These are phyloP conservation scores for Brachypteracias leptosomus DNA, from an alignment of 2,113 vertebrate genomes.

Conservation along the genomic window DNA sequence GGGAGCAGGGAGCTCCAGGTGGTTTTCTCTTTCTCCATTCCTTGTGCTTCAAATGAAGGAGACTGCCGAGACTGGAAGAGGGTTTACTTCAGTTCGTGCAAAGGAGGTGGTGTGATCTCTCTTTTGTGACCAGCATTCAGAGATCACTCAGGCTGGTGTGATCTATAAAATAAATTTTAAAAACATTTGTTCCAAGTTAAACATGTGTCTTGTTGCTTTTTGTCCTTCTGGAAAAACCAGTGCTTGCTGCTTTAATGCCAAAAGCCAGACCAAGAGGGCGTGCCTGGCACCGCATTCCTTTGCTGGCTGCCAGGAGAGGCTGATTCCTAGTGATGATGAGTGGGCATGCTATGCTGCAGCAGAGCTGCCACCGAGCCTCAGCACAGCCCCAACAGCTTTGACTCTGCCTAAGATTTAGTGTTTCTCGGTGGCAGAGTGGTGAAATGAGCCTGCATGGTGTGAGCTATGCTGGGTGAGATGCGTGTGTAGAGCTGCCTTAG, in stretches of 20 bases:
- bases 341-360: accelerated
- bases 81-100: conserved; percentile 23
- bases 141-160: conserved; percentile 64
- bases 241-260: accelerated
- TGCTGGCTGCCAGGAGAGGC: not conserved
- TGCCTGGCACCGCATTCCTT: not conserved
- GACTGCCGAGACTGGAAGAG: conserved; percentile 25
- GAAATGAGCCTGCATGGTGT: not conserved
- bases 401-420: not conserved
- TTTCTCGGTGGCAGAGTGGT: accelerated
- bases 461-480: not conserved
- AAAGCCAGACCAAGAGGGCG: not conserved
- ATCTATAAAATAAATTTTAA: conserved; percentile 74
- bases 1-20: not conserved
- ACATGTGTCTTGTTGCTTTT: not conserved
- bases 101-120: conserved; percentile 48
- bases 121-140: conserved; percentile 66
- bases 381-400: not conserved
- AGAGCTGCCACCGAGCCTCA: not conserved
- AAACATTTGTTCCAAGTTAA: conserved; percentile 62
- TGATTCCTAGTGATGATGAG: accelerated
- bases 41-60: conserved; percentile 48
- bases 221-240: not conserved
- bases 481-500: not conserved
- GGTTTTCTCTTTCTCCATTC: conserved; percentile 51